Base-by-base conservation (phyloP, 2,113 vertebrate genomes). In the Lepisosteus osseus region DNA sequence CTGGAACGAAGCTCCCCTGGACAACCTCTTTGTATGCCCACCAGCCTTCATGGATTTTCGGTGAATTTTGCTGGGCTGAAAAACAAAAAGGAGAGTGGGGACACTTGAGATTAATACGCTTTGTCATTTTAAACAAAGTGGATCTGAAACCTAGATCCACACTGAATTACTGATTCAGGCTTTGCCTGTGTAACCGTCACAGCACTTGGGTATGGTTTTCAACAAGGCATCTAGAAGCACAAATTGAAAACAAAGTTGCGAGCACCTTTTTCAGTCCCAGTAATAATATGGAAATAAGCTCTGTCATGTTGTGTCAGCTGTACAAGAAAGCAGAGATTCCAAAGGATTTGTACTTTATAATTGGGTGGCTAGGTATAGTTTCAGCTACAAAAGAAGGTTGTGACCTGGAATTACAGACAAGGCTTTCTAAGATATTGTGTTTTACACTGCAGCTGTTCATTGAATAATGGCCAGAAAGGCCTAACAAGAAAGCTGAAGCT, bases 21-120 rank as follows among this genome's bases (percentile, higher is more conserved):
- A 99, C 97, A 87, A 98, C 96, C 81, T 99, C 97, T 84, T 99
- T 99, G 83, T 99, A 99, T 0, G 97, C 97, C 97, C 97, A 99
- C 97, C 97, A 99, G 93, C 97, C 97, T 88, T 99, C 97, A 82
- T 98, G 95, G 92, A 98, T 96, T 93, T 98, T 98, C 79, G 95
- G 96, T 79, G 90, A 93, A 92, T 94, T 96, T 77, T 96, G 96
- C 85, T 99, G 97, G 85, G 97, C 97, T 99, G 87, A 75, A 86
- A 80, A 75, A 76, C 47, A 83, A 83, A 85, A 68, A 43, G 41
- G 76, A 13, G 3, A 70, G 6, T 40, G 29, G 29, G 29, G 15
- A 65, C 7, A 11, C 6, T 51, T 9, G 9, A 6, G 47, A 51
- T 51, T 51, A 59, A 59, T 59, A 59, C 14, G 5, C 14, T n/a